Conservation (phyloP, 2,888 invertebrate genomes). For the Hypselothyrea guttata region DNA sequence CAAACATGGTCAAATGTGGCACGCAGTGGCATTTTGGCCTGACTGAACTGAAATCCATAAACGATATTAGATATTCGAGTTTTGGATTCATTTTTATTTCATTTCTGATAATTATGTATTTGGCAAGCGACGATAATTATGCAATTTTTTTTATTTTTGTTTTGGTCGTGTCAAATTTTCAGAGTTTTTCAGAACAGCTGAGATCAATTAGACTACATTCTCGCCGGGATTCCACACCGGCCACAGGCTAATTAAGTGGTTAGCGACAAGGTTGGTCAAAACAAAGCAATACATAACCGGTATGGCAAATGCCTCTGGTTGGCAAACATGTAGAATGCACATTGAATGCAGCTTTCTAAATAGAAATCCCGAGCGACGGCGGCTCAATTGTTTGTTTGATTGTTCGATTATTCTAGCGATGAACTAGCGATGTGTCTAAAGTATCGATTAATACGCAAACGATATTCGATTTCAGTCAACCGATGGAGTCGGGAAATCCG, state of each 20-base stretch:
- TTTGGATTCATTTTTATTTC: neutral
- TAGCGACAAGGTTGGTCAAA: constrained; percentile 40
- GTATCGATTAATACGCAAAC: too few relatives aligned
- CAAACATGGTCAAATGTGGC: constrained; percentile 72
- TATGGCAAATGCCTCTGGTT: constrained; percentile 13
- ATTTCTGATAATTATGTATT: constrained; percentile 32
- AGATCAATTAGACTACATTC: constrained; percentile 62
- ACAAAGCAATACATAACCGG: constrained; percentile 11
- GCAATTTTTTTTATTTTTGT: too few relatives aligned
- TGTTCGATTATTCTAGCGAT: constrained; percentile 9
- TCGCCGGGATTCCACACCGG: constrained; percentile 26
- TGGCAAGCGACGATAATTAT: constrained; percentile 50
- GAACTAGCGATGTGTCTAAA: too few relatives aligned
- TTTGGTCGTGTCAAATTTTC: constrained; percentile 33
- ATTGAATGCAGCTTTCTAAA: constrained; percentile 52
- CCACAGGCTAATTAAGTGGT: constrained; percentile 55
- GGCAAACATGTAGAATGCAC: constrained; percentile 28
- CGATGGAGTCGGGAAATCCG: too few relatives aligned
- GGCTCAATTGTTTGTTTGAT: neutral
- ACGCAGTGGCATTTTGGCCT: constrained; percentile 62
- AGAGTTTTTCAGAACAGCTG: constrained; percentile 37
- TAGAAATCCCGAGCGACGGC: constrained; percentile 34
- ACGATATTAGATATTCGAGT: constrained; percentile 20
- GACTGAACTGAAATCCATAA: constrained; percentile 22
- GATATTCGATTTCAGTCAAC: too few relatives aligned